These are phyloP conservation scores for Otolemur crassicaudatus DNA, from an alignment of 2,797 vertebrate species.

Conservation along the genomic window DNA sequence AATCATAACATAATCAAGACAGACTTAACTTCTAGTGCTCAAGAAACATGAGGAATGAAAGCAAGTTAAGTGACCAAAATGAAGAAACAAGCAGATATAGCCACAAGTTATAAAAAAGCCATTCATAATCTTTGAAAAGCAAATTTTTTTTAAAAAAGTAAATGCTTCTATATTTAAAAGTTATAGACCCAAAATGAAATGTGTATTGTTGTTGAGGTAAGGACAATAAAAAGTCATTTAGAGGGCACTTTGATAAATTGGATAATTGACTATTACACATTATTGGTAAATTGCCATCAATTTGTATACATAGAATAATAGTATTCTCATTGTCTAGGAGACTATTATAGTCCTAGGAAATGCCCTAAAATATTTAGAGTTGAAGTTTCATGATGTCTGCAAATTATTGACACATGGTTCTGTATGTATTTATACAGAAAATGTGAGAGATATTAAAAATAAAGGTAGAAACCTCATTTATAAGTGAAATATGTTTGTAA, in stretches of 20 bases:
- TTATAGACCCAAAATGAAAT: background rate
- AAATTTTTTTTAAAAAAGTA: background rate
- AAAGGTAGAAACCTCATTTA: background rate
- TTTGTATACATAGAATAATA: background rate
- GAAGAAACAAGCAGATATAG: background rate
- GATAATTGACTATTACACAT: background rate
- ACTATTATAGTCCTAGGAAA: background rate
- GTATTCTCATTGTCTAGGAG: background rate
- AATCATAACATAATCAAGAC: background rate
- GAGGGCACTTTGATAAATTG: background rate
- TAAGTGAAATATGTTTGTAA: no score
- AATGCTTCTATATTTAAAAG: background rate
- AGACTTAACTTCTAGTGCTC: background rate
- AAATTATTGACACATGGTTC: background rate
- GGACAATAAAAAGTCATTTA: background rate
- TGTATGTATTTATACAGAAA: background rate
- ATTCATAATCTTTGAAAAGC: background rate
- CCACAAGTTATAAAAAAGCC: background rate
- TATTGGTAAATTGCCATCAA: background rate
- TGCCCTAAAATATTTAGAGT: background rate
- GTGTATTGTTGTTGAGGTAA: background rate
- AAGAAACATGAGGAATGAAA: background rate
- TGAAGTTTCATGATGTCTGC: background rate
- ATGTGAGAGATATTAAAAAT: background rate
- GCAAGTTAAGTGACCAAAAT: background rate